Evolutionary conservation across 2,797 vertebrate genomes (phyloP).

Genomic region (Moxostoma hubbsi): DNA sequence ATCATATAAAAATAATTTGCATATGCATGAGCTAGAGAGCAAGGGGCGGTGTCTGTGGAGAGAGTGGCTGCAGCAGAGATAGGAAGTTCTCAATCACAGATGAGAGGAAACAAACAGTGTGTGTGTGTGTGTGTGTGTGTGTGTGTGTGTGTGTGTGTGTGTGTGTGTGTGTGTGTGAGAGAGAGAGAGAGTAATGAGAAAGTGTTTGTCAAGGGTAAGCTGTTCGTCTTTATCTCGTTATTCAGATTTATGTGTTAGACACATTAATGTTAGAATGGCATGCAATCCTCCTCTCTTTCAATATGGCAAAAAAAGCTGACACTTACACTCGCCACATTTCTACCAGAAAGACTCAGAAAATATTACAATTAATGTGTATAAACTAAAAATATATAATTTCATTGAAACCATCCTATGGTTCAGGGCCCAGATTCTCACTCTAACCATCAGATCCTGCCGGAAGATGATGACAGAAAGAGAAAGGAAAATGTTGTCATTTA

Average conservation of each 20-base stretch:
- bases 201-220: slow-evolving; percentile 55
- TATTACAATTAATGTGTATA: no score
- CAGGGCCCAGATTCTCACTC: no score
- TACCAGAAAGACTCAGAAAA: no score
- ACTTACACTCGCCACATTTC: neutral
- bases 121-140: slow-evolving; percentile 25
- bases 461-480: no score
- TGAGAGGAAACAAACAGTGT: slow-evolving; percentile 47
- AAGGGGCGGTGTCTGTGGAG: neutral
- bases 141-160: slow-evolving; percentile 44
- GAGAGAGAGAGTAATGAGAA: slow-evolving; percentile 58
- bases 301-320: slow-evolving; percentile 19
- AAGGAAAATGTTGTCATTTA: no score
- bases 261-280: slow-evolving; percentile 60
- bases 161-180: slow-evolving; percentile 31
- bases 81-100: slow-evolving; percentile 64
- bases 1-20: slow-evolving; percentile 21
- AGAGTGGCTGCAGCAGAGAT: slow-evolving; percentile 35
- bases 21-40: slow-evolving; percentile 47
- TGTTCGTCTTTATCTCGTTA: slow-evolving; percentile 56
- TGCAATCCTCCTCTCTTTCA: slow-evolving; percentile 38
- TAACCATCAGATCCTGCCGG: no score
- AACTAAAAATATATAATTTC: no score
- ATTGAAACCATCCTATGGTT: no score
- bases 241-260: slow-evolving; percentile 60